Conservation (phyloP, 2,113 vertebrate species). For the Proteles cristata region DNA sequence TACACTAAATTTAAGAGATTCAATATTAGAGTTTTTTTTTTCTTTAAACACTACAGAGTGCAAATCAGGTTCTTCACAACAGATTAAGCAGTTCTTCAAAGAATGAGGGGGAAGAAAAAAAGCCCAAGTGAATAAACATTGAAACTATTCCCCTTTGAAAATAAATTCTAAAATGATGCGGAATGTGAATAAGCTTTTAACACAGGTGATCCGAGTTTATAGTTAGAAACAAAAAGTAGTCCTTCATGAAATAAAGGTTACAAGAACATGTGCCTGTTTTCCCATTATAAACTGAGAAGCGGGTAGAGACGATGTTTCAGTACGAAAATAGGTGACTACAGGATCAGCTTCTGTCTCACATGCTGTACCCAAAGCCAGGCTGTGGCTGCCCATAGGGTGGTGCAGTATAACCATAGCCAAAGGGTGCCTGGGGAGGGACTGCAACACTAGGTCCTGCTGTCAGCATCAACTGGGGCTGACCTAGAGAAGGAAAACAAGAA, state of each 20-base stretch:
- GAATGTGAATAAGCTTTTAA: conserved; percentile 96
- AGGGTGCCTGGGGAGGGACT: conserved; percentile 95
- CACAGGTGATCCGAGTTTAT: conserved; percentile 90
- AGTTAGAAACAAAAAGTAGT: conserved; percentile 94
- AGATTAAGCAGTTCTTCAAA: conserved; percentile 90
- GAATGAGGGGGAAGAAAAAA: conserved; percentile 64
- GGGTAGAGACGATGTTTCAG: conserved; percentile 92
- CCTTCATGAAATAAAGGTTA: conserved; percentile 97
- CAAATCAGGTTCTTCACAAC: conserved; percentile 98
- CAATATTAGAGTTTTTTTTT: conserved; percentile 91
- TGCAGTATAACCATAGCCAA: conserved; percentile 97
- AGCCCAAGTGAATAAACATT: conserved; percentile 86
- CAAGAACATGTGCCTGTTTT: conserved; percentile 87
- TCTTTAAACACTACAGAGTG: conserved; percentile 95
- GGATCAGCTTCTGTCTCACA: conserved; percentile 90
- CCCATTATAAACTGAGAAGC: conserved; percentile 88
- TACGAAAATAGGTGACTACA: conserved; percentile 89
- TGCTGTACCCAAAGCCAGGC: conserved; percentile 97
- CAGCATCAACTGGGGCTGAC: conserved; percentile 98
- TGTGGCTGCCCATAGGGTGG: conserved; percentile 94
- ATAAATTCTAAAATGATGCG: conserved; percentile 92
- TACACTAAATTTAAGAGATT: conserved; percentile 93
- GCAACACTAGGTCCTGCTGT: conserved; percentile 97
- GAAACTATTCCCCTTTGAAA: conserved; percentile 88
- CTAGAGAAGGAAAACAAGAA: conserved; percentile 81